Evolutionary conservation across 2,888 invertebrate species (phyloP).

Genomic region (Lasioglossum calceatum): DNA sequence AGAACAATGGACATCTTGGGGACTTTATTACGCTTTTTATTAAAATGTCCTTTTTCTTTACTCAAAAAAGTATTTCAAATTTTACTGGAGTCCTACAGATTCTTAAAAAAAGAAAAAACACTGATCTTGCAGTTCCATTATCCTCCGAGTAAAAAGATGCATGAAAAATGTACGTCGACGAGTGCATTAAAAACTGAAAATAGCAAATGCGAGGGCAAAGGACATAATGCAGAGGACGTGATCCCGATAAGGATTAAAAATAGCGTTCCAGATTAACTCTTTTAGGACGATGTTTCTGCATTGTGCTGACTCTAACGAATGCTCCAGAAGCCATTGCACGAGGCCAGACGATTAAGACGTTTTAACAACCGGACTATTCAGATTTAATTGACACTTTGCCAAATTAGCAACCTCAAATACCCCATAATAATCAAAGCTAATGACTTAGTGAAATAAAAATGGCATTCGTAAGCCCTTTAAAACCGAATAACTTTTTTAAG

Average conservation of each 20-base stretch:
- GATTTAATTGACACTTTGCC: neutral
- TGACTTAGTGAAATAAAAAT: too few relatives aligned
- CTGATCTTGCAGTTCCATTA: neutral
- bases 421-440: too few relatives aligned
- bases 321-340: too few relatives aligned
- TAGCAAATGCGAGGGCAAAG: neutral
- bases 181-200: neutral
- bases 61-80: neutral
- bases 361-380: neutral
- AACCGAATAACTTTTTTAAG: too few relatives aligned
- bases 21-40: neutral
- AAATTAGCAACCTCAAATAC: too few relatives aligned
- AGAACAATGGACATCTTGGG: neutral
- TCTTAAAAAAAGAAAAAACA: neutral
- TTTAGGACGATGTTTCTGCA: neutral
- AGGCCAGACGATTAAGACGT: too few relatives aligned
- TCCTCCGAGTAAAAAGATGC: neutral
- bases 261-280: neutral
- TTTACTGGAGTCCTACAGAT: neutral
- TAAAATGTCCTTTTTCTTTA: neutral
- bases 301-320: too few relatives aligned
- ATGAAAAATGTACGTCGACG: neutral
- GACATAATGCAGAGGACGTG: neutral
- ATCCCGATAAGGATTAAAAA: neutral
- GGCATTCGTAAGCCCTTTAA: too few relatives aligned